Percentiles rank a stretch among this genome's conserved stretches.
These are phyloP conservation scores for Cinara cedri DNA, from an alignment of 2,888 invertebrate genomes.

Conservation along the genomic window DNA sequence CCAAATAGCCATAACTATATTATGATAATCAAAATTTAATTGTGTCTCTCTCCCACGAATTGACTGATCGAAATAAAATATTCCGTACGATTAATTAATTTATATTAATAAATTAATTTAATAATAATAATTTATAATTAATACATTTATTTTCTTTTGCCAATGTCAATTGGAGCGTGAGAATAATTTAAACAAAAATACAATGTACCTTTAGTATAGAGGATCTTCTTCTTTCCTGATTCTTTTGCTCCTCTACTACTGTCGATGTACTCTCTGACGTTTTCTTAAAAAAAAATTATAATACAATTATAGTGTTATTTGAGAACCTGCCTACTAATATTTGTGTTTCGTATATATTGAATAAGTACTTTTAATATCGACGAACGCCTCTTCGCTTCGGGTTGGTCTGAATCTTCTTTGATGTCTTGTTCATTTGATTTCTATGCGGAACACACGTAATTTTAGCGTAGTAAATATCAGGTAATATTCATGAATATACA, in stretches of 20 bases:
- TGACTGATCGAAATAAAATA: no score
- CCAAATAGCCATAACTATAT: no score
- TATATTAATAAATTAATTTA: no score
- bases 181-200: no score
- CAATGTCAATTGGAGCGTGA: no score
- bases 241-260: conserved; percentile 23
- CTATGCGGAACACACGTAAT: not conserved
- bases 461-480: no score
- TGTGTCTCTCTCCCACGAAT: no score
- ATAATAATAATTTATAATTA: no score
- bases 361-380: conserved; percentile 34
- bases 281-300: conserved; percentile 38
- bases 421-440: conserved; percentile 21
- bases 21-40: no score
- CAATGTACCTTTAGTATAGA: conserved; percentile 56
- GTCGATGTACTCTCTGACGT: conserved; percentile 7
- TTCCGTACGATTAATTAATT: no score
- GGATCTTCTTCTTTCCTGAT: conserved; percentile 50
- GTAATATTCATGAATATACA: no score
- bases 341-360: not conserved
- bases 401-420: conserved; percentile 26
- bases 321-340: not conserved
- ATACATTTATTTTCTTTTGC: no score
- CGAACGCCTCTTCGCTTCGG: conserved; percentile 25
- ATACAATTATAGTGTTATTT: not conserved